Evolutionary conservation across 1,140 invertebrate species (phyloP).

Genomic region (Octopus bimaculoides): DNA sequence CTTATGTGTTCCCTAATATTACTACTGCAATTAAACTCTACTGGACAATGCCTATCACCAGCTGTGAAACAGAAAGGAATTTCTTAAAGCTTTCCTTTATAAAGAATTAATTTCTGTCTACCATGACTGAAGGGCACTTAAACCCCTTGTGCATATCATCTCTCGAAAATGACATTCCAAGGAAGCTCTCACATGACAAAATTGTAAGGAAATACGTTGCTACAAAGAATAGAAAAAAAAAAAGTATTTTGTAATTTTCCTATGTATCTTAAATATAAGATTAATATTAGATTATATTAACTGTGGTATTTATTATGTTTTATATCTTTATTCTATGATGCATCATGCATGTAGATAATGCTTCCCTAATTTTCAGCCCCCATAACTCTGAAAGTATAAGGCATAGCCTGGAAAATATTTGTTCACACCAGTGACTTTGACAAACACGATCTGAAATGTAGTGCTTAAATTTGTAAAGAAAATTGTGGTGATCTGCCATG

Average conservation of each 20-base stretch:
- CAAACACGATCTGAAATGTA: not conserved
- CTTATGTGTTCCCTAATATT: not conserved
- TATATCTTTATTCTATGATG: not conserved
- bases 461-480: conserved; percentile 2
- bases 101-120: not conserved
- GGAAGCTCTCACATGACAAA: conserved; percentile 1
- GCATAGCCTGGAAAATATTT: not conserved
- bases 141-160: not conserved
- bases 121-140: conserved; percentile 6
- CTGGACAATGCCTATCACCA: not conserved
- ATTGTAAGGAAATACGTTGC: not conserved
- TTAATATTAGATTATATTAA: not conserved
- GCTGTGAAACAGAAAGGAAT: not conserved
- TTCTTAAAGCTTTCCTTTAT: not conserved
- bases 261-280: not conserved
- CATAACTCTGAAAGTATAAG: not conserved
- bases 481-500: not conserved
- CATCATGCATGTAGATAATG: not conserved
- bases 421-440: not conserved
- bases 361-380: not conserved
- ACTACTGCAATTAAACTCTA: not conserved
- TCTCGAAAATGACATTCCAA: not conserved
- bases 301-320: not conserved
- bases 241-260: not conserved
- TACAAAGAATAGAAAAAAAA: not conserved